A percentile compares a stretch with the other conserved stretches of the same genome.
phyloP scores from a whole-genome alignment of 2,113 vertebrate genomes.

The Chiloscyllium plagiosum region DNA sequence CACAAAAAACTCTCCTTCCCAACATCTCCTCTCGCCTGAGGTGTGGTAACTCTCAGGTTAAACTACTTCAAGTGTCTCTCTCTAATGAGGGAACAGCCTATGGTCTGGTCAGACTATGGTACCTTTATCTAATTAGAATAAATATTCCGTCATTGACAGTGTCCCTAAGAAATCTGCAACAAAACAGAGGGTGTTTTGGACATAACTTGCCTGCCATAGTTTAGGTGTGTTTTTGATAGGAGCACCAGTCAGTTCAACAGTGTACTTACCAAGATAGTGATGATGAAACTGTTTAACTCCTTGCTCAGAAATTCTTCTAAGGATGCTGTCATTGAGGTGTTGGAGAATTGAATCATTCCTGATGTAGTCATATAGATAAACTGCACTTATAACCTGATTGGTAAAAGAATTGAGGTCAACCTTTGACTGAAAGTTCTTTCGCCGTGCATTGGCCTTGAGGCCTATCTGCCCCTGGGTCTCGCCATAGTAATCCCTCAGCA shows the following conservation, averaged over 20 bases:
- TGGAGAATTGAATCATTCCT: constrained; percentile 22
- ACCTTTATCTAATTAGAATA: not conserved
- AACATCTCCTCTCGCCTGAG: no score
- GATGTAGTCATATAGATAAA: constrained; percentile 50
- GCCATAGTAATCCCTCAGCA: constrained; percentile 64
- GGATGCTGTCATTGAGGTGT: constrained; percentile 35
- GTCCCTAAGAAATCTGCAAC: not conserved
- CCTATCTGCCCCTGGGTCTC: constrained; percentile 40
- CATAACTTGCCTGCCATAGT: not conserved
- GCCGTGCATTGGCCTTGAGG: constrained; percentile 59
- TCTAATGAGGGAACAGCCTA: no score
- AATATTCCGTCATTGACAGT: not conserved
- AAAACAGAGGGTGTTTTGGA: not conserved
- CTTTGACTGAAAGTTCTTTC: constrained; percentile 55
- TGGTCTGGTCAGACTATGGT: no score
- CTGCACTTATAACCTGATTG: constrained; percentile 52
- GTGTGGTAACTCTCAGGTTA: no score
- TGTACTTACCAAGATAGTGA: constrained; percentile 64
- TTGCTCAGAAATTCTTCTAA: constrained; percentile 39
- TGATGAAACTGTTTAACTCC: constrained; percentile 59
- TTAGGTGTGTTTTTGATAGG: not conserved
- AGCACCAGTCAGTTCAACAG: not conserved
- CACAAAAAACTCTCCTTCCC: no score
- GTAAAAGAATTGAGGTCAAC: constrained; percentile 42
- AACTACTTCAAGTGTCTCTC: no score